Evolutionary conservation across 2,888 invertebrate species (phyloP).

Genomic region (Synanthedon andrenaeformis): DNA sequence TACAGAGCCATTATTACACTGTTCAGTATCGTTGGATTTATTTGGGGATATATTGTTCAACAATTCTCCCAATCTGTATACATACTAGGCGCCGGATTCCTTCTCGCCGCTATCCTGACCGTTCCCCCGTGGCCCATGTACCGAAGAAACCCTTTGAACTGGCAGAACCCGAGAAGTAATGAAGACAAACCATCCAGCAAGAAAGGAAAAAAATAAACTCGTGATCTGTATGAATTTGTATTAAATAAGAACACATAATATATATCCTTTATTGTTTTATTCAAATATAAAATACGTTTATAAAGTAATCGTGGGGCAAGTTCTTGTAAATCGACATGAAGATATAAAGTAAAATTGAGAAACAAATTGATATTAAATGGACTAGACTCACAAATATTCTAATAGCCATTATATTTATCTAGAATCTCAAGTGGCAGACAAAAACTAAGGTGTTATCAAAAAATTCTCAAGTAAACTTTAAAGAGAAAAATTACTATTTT

Average conservation of each 20-base stretch:
- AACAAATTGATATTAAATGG: too few species aligned
- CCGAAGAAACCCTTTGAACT: slow-evolving; percentile 85
- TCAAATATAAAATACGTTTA: background rate
- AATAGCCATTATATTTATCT: too few species aligned
- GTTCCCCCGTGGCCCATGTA: slow-evolving; percentile 98
- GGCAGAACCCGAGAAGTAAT: slow-evolving; percentile 80
- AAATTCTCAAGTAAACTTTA: too few species aligned
- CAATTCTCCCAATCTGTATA: slow-evolving; percentile 96
- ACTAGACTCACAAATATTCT: too few species aligned
- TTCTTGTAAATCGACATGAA: too few species aligned
- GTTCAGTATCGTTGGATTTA: slow-evolving; percentile 90
- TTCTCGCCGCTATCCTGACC: slow-evolving; percentile 86
- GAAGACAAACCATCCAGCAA: slow-evolving; percentile 61
- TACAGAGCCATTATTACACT: slow-evolving; percentile 91
- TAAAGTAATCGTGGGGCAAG: too few species aligned
- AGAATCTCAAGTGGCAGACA: too few species aligned
- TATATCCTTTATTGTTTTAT: background rate
- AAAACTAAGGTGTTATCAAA: too few species aligned
- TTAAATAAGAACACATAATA: background rate
- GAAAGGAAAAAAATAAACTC: slow-evolving; percentile 63
- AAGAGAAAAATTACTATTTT: too few species aligned
- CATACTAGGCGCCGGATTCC: slow-evolving; percentile 91
- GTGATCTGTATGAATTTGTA: background rate
- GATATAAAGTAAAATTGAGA: too few species aligned
- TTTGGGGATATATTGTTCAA: slow-evolving; percentile 94